phyloP scores from a whole-genome alignment of 2,113 vertebrate genomes.

The Scortum barcoo region DNA sequence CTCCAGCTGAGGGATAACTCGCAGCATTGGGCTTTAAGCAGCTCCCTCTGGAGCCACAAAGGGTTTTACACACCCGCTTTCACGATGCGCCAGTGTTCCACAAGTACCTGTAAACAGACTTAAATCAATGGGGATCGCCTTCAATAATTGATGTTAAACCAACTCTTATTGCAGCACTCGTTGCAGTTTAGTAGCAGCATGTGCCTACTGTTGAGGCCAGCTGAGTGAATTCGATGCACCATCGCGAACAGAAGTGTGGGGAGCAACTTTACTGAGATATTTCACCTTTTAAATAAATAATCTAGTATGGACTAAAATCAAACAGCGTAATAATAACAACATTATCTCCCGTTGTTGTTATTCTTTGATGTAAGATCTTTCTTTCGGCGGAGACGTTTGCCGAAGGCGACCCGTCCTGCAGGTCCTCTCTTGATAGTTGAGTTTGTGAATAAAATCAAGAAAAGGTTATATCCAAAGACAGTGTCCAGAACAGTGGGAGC shows the following conservation, averaged over 20 bases:
- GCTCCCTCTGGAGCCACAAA: no score
- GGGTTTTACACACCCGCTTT: background rate
- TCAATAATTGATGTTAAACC: background rate
- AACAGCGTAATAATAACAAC: background rate
- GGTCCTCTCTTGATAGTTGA: background rate
- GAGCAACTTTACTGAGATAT: background rate
- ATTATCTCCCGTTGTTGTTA: slow-evolving; percentile 1
- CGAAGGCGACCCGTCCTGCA: background rate
- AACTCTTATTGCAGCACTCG: background rate
- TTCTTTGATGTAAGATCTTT: background rate
- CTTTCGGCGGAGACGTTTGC: background rate
- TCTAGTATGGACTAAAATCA: background rate
- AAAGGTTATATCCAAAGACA: background rate
- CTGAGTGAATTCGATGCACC: background rate
- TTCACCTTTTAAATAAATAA: background rate
- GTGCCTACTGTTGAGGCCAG: background rate
- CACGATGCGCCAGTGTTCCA: background rate
- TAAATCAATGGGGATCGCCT: background rate
- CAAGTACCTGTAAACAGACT: background rate
- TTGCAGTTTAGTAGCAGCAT: background rate
- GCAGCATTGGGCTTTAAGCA: no score
- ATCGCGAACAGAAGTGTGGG: background rate
- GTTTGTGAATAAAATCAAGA: background rate
- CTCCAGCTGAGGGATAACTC: no score
- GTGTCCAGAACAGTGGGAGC: background rate